Conservation (phyloP, 1,140 invertebrate species). For the Scaptomyza graminum region DNA sequence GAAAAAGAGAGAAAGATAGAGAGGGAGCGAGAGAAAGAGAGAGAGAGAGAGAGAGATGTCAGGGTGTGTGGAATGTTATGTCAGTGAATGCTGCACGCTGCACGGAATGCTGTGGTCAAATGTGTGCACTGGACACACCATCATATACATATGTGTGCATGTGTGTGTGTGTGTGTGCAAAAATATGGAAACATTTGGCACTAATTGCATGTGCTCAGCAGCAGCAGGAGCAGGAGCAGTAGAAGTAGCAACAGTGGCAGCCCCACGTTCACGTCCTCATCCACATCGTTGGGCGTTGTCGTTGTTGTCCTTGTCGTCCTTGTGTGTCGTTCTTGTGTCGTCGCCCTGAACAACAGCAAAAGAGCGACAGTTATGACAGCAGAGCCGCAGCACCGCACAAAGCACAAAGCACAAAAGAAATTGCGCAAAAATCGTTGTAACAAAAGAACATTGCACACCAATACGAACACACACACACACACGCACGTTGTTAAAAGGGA, state of each 20-base stretch:
- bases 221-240: conserved; percentile 46
- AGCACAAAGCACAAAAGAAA: conserved; percentile 75
- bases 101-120: conserved; percentile 49
- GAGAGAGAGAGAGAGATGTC: too few species aligned
- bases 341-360: conserved; percentile 28
- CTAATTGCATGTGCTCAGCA: conserved; percentile 80
- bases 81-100: conserved; percentile 49
- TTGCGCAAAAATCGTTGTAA: conserved; percentile 80
- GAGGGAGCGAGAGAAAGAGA: background rate
- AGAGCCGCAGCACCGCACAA: conserved; percentile 57
- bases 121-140: conserved; percentile 42
- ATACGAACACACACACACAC: conserved; percentile 22
- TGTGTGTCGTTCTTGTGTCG: too few species aligned
- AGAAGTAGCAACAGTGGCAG: conserved; percentile 25
- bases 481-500: conserved; percentile 58
- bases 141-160: conserved; percentile 2
- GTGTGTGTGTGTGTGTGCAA: conserved; percentile 47
- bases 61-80: conserved; percentile 38
- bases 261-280: conserved; percentile 20
- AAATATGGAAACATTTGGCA: conserved; percentile 81
- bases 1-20: too few species aligned
- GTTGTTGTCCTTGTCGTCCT: conserved; percentile 13
- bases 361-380: conserved; percentile 80
- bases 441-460: conserved; percentile 71
- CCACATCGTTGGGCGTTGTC: conserved; percentile 24